These are phyloP conservation scores for Capra hircus DNA, from an alignment of 2,113 vertebrate species.

Conservation along the genomic window DNA sequence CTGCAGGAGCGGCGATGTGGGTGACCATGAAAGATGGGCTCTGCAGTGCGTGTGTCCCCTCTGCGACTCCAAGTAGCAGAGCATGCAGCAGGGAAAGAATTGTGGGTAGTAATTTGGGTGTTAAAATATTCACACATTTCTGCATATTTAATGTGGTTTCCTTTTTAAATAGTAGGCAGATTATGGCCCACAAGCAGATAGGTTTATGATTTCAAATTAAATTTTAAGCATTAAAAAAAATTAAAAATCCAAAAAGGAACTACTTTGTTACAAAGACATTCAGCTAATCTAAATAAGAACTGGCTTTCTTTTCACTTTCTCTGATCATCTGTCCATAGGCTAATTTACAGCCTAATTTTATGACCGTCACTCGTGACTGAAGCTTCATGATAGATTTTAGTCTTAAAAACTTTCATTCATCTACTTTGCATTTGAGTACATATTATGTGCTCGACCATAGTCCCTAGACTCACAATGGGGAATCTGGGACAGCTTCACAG, in stretches of 20 bases:
- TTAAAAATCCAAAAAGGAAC: constrained; percentile 31
- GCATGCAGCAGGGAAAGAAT: neutral
- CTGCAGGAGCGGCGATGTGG: neutral
- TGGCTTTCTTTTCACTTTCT: constrained; percentile 47
- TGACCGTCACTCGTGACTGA: neutral
- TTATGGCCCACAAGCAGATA: constrained; percentile 61
- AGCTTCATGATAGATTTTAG: neutral
- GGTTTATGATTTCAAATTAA: constrained; percentile 71
- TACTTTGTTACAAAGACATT: constrained; percentile 49
- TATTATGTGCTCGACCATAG: neutral
- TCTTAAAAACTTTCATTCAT: constrained; percentile 12
- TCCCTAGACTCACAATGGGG: neutral
- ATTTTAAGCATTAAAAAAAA: constrained; percentile 52
- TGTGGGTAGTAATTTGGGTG: constrained; percentile 50
- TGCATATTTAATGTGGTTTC: constrained; percentile 49
- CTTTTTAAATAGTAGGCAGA: constrained; percentile 57
- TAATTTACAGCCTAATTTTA: constrained; percentile 44
- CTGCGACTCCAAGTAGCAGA: neutral
- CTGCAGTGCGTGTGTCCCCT: neutral
- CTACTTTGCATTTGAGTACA: neutral
- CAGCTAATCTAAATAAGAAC: neutral
- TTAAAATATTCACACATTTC: constrained; percentile 62
- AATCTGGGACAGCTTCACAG: neutral
- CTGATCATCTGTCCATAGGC: neutral
- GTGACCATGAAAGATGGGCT: neutral